Base-by-base conservation (phyloP, 1,140 invertebrate genomes). In the Holcopasites calliopsidis region DNA sequence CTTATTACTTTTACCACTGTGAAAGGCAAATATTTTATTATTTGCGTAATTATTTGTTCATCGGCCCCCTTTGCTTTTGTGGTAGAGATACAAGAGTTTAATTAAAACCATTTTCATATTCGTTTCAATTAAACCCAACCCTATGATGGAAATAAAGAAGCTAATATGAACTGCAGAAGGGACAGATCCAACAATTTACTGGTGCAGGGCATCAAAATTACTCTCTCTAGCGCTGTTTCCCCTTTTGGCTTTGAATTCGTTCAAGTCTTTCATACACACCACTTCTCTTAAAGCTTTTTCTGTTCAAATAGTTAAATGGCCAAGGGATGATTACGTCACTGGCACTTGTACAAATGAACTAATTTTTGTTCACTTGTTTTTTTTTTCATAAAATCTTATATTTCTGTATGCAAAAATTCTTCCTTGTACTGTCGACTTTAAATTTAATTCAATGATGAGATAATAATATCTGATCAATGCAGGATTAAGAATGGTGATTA, bases 51-150 rank as follows among this genome's bases (percentile, higher is more conserved):
- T 60, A 70, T 70, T 70, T 49, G 60, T n/a, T 13, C 40, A 11
- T 40, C 54, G 40, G 55, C 7, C 13, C n/a, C 0, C 16, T 35
- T 35, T 47, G 26, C 28, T 26, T 21, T 11, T 0, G 1, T 54
- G 5, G 1, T 8, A 7, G 7, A 7, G 23, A n/a, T 52, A 6
- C 10, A 8, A 16, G 47, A 3, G 16, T 7, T 3, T 6, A 7
- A 47, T 44, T 13, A 4, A 28, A 11, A 18, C 1, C n/a, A n/a
- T n/a, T n/a, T n/a, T n/a, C n/a, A n/a, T n/a, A n/a, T 73, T 38
- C 58, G 70, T 64, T 73, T 66, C 71, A 66, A 73, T 73, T 73
- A 73, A 73, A 73, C 33, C 42, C 40, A 16, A 52, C 7, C 49
- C 18, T n/a, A 23, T 3, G 33, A 28, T 0, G 3, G 44, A 40